Percentiles rank a stretch among this genome's conserved stretches.
These are phyloP conservation scores for Luffia ferchaultella DNA, from an alignment of 2,888 invertebrate species.

Conservation along the genomic window DNA sequence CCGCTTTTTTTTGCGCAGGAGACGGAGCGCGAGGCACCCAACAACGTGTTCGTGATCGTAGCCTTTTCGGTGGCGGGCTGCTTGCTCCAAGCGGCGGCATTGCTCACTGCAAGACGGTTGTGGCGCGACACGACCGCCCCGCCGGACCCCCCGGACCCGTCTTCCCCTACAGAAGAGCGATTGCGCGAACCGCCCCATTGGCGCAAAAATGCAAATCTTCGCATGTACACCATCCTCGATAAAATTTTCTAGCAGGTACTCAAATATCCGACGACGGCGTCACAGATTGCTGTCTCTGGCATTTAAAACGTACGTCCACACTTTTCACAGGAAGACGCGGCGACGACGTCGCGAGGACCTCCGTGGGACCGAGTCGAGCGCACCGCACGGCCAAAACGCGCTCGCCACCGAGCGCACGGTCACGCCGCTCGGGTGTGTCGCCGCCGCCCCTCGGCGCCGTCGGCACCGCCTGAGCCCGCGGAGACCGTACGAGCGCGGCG, in stretches of 20 bases:
- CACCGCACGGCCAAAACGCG: not conserved
- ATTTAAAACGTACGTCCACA: too few relatives aligned
- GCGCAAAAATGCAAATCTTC: slow-evolving; percentile 51
- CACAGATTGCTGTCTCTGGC: not conserved
- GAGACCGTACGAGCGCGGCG: slow-evolving; percentile 15
- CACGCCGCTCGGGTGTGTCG: not conserved
- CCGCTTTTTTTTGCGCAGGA: slow-evolving; percentile 38
- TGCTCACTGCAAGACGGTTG: slow-evolving; percentile 13
- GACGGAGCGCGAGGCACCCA: slow-evolving; percentile 54
- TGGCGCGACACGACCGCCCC: slow-evolving; percentile 13
- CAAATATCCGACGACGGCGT: not conserved
- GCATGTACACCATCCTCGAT: slow-evolving; percentile 59
- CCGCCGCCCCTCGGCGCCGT: slow-evolving; percentile 9
- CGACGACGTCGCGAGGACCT: not conserved
- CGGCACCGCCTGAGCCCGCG: slow-evolving; percentile 6
- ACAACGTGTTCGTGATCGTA: slow-evolving; percentile 47
- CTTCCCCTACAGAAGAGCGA: not conserved
- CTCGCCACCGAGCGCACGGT: not conserved
- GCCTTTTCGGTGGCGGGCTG: slow-evolving; percentile 40
- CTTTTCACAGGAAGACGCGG: not conserved
- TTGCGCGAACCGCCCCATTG: slow-evolving; percentile 28
- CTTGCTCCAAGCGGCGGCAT: slow-evolving; percentile 35
- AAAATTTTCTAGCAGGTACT: slow-evolving; percentile 61
- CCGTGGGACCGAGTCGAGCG: not conserved
- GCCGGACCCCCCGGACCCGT: slow-evolving; percentile 16